Percentiles rank a stretch among this genome's conserved stretches.
Evolutionary conservation across 2,797 vertebrate genomes (phyloP).

Genomic region (Champsocephalus gunnari): DNA sequence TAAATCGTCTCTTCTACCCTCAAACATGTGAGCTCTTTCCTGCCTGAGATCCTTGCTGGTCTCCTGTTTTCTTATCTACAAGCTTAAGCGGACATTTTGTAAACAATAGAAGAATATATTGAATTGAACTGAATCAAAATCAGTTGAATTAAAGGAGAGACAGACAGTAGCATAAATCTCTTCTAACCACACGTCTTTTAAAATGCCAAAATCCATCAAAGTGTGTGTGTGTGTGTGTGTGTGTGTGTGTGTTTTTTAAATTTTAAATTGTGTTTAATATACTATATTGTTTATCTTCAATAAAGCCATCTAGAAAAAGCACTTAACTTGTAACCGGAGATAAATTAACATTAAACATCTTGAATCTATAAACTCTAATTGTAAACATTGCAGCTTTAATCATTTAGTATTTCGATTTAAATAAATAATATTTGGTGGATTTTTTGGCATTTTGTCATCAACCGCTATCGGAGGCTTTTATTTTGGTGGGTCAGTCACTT

Average conservation of each 20-base stretch:
- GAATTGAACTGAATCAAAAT: background rate
- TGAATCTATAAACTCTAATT: no score
- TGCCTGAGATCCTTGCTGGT: background rate
- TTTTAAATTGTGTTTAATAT: no score
- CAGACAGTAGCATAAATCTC: background rate
- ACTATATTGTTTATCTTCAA: no score
- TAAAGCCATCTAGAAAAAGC: no score
- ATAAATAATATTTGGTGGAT: no score
- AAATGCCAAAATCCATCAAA: background rate
- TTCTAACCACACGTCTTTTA: background rate
- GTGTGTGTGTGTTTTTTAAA: background rate
- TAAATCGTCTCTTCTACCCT: no score
- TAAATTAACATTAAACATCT: no score
- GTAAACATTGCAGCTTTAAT: background rate
- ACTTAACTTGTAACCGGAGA: no score
- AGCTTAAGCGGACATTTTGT: background rate
- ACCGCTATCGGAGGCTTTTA: slow-evolving; percentile 32
- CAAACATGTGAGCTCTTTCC: background rate
- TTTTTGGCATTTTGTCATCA: background rate
- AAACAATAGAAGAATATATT: background rate
- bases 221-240: slow-evolving; percentile 12
- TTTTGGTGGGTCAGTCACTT: background rate
- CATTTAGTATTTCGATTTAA: background rate
- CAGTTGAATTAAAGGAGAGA: background rate
- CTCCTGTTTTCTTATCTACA: background rate